Evolutionary conservation across 2,797 vertebrate species (phyloP).

Genomic region (Sebastes goodei): DNA sequence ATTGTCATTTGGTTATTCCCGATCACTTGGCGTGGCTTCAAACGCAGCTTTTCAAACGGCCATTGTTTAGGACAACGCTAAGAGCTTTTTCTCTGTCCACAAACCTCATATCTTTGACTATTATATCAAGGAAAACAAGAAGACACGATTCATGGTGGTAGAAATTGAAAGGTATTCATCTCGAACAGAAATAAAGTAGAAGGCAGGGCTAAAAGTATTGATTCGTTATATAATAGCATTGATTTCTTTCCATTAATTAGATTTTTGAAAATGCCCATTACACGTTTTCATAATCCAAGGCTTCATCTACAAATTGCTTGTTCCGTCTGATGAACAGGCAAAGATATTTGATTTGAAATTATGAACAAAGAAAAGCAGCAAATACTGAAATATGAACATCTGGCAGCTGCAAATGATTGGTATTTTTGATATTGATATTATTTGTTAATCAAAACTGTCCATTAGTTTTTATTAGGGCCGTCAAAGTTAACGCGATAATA

Average conservation of each 20-base stretch:
- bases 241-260: background rate
- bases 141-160: slow-evolving; percentile 3
- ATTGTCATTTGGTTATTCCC: slow-evolving; percentile 79
- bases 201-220: background rate
- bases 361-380: background rate
- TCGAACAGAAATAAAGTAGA: slow-evolving; percentile 5
- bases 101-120: slow-evolving; percentile 36
- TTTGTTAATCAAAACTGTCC: background rate
- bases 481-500: too few relatives aligned
- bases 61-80: slow-evolving; percentile 59
- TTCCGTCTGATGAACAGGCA: background rate
- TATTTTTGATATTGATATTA: background rate
- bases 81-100: slow-evolving; percentile 42
- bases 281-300: background rate
- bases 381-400: background rate
- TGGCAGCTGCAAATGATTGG: background rate
- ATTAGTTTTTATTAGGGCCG: background rate
- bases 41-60: slow-evolving; percentile 58
- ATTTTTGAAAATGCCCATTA: background rate
- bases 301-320: background rate
- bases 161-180: background rate
- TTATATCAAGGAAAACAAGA: slow-evolving; percentile 29
- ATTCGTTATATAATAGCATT: background rate
- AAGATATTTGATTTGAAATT: background rate
- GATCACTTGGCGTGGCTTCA: slow-evolving; percentile 78